Evolutionary conservation across 2,797 vertebrate genomes (phyloP).

Genomic region (Lacerta bilineata): DNA sequence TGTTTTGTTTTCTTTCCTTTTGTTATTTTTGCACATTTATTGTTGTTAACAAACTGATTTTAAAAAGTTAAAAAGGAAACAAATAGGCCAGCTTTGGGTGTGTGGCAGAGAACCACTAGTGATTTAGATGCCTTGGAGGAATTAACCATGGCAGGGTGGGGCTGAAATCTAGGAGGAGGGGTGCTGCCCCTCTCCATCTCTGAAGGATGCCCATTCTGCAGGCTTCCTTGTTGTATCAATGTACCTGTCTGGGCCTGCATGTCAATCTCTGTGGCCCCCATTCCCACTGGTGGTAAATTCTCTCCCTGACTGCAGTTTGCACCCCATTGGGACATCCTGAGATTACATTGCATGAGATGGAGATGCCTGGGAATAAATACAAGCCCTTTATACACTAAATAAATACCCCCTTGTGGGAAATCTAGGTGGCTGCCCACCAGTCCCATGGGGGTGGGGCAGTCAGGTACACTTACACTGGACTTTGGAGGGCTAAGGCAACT

Average conservation of each 20-base stretch:
- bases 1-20: too few species aligned
- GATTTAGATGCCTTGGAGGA: background rate
- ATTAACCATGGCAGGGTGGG: background rate
- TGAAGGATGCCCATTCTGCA: background rate
- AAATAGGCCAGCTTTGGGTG: too few species aligned
- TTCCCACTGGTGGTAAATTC: background rate
- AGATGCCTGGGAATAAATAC: background rate
- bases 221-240: background rate
- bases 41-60: too few species aligned
- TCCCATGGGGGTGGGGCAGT: background rate
- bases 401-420: background rate
- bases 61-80: too few species aligned
- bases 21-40: too few species aligned
- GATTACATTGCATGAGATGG: too few species aligned
- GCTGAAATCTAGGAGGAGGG: background rate
- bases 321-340: background rate
- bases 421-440: background rate
- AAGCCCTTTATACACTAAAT: too few species aligned
- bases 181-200: background rate
- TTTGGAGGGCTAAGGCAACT: too few species aligned
- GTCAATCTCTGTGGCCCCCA: fast-evolving
- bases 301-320: background rate
- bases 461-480: background rate
- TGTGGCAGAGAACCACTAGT: background rate
- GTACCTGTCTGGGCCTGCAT: background rate